Evolutionary conservation across 1,140 invertebrate species (phyloP).

Genomic region (Zaprionus lachaisei): DNA sequence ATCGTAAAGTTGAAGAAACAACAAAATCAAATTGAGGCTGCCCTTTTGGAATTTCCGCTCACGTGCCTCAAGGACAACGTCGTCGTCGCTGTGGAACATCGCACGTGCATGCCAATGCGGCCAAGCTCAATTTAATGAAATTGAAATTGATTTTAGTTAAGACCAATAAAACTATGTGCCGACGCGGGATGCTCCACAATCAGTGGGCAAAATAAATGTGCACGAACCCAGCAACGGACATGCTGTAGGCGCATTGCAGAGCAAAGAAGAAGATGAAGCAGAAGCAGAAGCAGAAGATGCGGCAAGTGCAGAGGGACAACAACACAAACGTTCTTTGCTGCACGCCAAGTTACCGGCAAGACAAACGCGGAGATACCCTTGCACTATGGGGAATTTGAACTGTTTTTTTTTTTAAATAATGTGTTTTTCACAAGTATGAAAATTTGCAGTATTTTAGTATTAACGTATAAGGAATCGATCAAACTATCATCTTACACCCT

Average conservation of each 20-base stretch:
- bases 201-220: conserved; percentile 27
- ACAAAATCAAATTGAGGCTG: conserved; percentile 29
- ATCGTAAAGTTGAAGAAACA: conserved; percentile 19
- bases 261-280: conserved; percentile 1
- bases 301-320: conserved; percentile 18
- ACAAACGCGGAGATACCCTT: neutral
- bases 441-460: too few relatives aligned
- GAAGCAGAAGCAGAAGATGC: conserved; percentile 7
- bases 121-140: conserved; percentile 60
- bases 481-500: too few relatives aligned
- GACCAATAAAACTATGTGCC: conserved; percentile 57
- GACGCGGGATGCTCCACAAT: conserved; percentile 21
- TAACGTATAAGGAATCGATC: too few relatives aligned
- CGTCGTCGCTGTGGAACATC: conserved; percentile 28
- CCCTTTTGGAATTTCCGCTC: conserved; percentile 36
- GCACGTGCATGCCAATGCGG: conserved; percentile 52
- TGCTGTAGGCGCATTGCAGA: conserved; percentile 15
- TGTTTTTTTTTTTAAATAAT: too few relatives aligned
- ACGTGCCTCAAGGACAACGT: conserved; percentile 40
- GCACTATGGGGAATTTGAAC: too few relatives aligned
- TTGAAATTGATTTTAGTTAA: conserved; percentile 65
- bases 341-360: neutral
- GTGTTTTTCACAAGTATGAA: too few relatives aligned
- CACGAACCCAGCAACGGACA: conserved; percentile 18
- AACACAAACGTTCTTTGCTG: conserved; percentile 6